phyloP scores from a whole-genome alignment of 2,797 vertebrate species.

The Notolepis coatsorum region DNA sequence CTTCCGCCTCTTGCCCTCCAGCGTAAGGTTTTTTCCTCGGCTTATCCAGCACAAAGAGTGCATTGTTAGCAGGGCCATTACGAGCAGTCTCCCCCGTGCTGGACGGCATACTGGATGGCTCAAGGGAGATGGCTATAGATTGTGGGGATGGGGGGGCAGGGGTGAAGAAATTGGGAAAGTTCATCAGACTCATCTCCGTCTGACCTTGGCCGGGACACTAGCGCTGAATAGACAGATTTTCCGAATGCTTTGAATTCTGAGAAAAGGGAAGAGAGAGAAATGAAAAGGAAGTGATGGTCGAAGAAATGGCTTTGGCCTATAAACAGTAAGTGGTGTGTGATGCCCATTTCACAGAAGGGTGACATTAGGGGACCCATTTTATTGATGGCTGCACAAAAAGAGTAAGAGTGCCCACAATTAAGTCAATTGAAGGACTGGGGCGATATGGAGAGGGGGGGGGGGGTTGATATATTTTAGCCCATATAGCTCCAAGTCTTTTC shows the following conservation, averaged over 20 bases:
- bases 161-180: conserved; percentile 73
- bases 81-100: conserved; percentile 84
- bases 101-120: conserved; percentile 88
- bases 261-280: conserved; percentile 54
- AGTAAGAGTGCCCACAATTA: conserved; percentile 90
- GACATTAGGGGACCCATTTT: conserved; percentile 88
- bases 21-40: conserved; percentile 89
- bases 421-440: conserved; percentile 90
- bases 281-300: conserved; percentile 76
- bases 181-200: conserved; percentile 92
- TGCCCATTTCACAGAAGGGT: conserved; percentile 88
- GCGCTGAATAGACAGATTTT: conserved; percentile 97
- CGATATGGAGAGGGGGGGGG: conserved; percentile 68
- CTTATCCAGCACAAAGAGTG: conserved; percentile 96
- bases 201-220: conserved; percentile 88
- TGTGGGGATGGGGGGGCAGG: conserved; percentile 77
- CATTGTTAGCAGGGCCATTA: conserved; percentile 97
- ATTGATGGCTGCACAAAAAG: conserved; percentile 85
- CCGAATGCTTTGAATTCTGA: conserved; percentile 98
- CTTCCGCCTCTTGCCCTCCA: conserved; percentile 79
- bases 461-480: conserved; percentile 84
- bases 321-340: conserved; percentile 85
- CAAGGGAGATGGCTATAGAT: conserved; percentile 93
- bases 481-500: conserved; percentile 93
- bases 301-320: conserved; percentile 94